Conservation (phyloP, 1,140 invertebrate species). For the Watersipora subatra region DNA sequence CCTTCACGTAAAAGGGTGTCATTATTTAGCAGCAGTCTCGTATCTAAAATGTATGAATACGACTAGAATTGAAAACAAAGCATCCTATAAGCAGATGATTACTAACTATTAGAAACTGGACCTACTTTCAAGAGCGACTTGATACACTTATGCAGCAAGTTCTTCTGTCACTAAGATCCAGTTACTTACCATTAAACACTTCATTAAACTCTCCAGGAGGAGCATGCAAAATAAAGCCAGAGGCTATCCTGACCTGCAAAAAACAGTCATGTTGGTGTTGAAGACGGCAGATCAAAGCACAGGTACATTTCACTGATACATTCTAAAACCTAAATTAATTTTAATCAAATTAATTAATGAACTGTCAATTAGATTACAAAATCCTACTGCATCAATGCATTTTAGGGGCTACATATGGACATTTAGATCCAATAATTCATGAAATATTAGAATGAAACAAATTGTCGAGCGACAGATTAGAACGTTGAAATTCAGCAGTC, state of each 20-base stretch:
- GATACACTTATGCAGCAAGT: no score
- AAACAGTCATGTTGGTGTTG: not conserved
- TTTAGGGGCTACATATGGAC: no score
- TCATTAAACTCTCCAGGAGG: constrained; percentile 99
- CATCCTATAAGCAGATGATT: not conserved
- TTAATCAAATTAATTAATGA: no score
- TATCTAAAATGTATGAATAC: constrained; percentile 51
- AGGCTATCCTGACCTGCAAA: constrained; percentile 72
- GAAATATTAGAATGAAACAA: no score
- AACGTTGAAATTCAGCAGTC: no score
- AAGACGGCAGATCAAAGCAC: no score
- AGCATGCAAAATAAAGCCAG: constrained; percentile 93
- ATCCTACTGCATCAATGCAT: no score
- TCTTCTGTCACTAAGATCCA: not conserved
- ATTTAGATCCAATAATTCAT: no score
- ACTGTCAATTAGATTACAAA: no score
- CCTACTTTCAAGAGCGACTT: not conserved
- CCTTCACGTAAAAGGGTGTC: constrained; percentile 88
- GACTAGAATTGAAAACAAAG: not conserved
- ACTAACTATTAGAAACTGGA: not conserved
- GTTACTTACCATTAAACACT: constrained; percentile 73
- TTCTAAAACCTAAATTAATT: no score
- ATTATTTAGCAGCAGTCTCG: constrained; percentile 85
- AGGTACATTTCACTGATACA: no score
- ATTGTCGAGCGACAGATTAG: no score